Conservation (phyloP, 2,888 invertebrate species). For the Polietes domitor region DNA sequence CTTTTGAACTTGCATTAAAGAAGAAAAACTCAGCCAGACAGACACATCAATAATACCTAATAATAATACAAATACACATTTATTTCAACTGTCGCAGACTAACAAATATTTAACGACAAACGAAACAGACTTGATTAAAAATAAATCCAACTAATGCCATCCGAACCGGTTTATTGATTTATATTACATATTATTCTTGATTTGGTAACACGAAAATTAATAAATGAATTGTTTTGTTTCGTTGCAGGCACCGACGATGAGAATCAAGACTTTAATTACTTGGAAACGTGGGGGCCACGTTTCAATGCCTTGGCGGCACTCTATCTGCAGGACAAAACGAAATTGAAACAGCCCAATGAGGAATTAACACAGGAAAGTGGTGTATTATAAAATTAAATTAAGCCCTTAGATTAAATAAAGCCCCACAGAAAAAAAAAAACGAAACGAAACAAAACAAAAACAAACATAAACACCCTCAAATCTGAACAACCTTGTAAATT, state of each 20-base stretch:
- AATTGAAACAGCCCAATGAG: conserved; percentile 66
- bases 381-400: conserved; percentile 69
- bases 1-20: too few relatives aligned
- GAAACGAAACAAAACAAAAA: too few relatives aligned
- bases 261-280: conserved; percentile 97
- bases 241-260: conserved; percentile 93
- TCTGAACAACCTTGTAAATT: conserved; percentile 29
- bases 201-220: conserved; percentile 15
- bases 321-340: conserved; percentile 84
- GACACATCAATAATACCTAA: too few relatives aligned
- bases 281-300: conserved; percentile 98
- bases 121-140: too few relatives aligned
- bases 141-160: too few relatives aligned
- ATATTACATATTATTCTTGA: background rate
- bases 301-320: conserved; percentile 98
- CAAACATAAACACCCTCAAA: conserved; percentile 23
- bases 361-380: conserved; percentile 55
- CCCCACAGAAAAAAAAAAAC: too few relatives aligned
- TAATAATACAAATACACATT: too few relatives aligned
- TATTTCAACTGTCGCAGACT: too few relatives aligned
- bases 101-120: too few relatives aligned
- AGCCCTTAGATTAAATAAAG: conserved; percentile 36
- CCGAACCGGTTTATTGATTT: too few relatives aligned
- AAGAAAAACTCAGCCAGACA: too few relatives aligned
- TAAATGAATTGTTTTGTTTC: conserved; percentile 17